Evolutionary conservation across 2,888 invertebrate species (phyloP), one percentile per base, ranked within the genome.

Genomic region (Epinotia brunnichana): DNA sequence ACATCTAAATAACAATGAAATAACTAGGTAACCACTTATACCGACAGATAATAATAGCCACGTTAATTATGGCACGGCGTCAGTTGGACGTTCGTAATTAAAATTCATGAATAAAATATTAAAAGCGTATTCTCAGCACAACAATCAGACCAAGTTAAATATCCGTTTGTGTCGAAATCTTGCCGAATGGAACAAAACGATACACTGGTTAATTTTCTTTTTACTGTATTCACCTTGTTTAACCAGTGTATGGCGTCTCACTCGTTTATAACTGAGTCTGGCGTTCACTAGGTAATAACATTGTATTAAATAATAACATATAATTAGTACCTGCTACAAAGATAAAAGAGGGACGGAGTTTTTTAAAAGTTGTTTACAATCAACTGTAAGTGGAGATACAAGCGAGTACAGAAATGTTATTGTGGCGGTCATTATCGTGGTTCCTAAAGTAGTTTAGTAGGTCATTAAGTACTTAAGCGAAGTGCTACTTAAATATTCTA

Each of bases 251-350:
- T 85, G 81, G 82, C 76, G 78, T 83, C 80, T 83, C 82, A 78
- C 78, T 79, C 81, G 77, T 84, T 87, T 86, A 85, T 85, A 86
- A 86, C 81, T 81, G 83, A 84, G 82, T 81, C 81, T 86, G 83
- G 80, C 81, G 82, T 84, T 85, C 79, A 83, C 86, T 88, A 83
- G 83, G 82, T 90, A 90, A 90, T 90, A 88, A 90, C 90, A 89
- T 89, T 89, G 90, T 89, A 90, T 90, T 88, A 89, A 88, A 90
- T 90, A 92, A 92, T 91, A 90, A 91, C 88, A 88, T 90, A 88
- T 90, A 91, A 92, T 92, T 92, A 91, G 87, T 89, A 88, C 90
- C 86, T 87, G 90, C 87, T 83, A 84, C 88, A 86, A 88, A 91
- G 91, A 91, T 90, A 90, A 90, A 87, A 85, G 82, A 88, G 86